Percentiles rank a stretch among this genome's conserved stretches.
These are phyloP conservation scores for Sebastes baramenuke DNA, from an alignment of 2,797 vertebrate genomes.

Conservation along the genomic window DNA sequence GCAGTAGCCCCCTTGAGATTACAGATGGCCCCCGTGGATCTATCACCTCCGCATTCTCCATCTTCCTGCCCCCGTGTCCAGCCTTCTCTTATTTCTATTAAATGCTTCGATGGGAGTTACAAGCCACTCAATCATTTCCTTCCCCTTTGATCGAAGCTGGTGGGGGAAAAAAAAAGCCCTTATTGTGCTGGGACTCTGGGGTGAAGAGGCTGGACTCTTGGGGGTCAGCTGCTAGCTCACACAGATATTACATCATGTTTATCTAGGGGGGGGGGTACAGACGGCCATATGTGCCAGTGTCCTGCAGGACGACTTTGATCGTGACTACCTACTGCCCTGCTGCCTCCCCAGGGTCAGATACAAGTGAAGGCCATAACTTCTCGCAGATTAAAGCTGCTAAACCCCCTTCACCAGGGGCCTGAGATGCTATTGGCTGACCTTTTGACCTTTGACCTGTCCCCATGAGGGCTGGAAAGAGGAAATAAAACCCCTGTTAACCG, in stretches of 20 bases:
- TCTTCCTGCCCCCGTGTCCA: slow-evolving; percentile 1
- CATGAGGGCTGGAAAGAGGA: background rate
- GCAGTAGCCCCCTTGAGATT: background rate
- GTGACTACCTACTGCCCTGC: slow-evolving; percentile 36
- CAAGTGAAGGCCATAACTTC: slow-evolving; percentile 61
- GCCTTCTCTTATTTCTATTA: slow-evolving; percentile 48
- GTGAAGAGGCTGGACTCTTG: slow-evolving; percentile 34
- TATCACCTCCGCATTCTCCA: background rate
- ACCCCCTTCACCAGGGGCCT: slow-evolving; percentile 15
- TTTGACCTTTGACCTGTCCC: slow-evolving; percentile 54
- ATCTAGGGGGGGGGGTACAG: background rate
- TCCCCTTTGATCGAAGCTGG: slow-evolving; percentile 55
- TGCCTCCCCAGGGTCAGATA: slow-evolving; percentile 50
- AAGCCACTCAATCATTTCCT: slow-evolving; percentile 57
- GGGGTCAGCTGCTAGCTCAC: slow-evolving; percentile 46
- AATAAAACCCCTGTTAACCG: slow-evolving; percentile 22
- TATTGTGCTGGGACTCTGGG: slow-evolving; percentile 31
- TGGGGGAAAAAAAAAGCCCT: background rate
- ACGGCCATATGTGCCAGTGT: slow-evolving; percentile 31
- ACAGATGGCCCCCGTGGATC: slow-evolving; percentile 12
- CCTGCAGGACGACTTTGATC: slow-evolving; percentile 64
- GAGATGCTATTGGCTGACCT: slow-evolving; percentile 44
- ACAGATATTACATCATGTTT: slow-evolving; percentile 68
- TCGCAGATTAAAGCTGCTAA: slow-evolving; percentile 63
- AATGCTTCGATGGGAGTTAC: slow-evolving; percentile 56